Evolutionary conservation across 37 sponge, comb jelly and placozoan genomes (phyloP).

Genomic region (Dysidea cf. avara): DNA sequence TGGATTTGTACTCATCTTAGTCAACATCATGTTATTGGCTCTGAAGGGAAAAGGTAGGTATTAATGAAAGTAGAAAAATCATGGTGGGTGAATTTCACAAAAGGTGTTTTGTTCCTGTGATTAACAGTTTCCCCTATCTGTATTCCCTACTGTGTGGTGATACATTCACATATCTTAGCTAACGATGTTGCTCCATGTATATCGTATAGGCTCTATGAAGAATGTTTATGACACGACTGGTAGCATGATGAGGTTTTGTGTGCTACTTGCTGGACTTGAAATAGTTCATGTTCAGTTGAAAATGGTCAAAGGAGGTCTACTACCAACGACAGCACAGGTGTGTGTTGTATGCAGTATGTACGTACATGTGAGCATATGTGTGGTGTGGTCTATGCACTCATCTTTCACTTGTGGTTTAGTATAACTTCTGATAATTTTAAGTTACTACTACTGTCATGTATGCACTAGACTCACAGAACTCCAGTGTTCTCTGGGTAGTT

Average conservation of each 20-base stretch:
- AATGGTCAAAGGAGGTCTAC: slow-evolving; percentile 56
- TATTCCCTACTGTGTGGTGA: too few relatives aligned
- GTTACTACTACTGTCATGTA: too few relatives aligned
- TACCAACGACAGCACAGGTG: slow-evolving; percentile 69
- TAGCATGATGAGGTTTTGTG: slow-evolving; percentile 49
- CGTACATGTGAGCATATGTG: not conserved
- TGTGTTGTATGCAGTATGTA: not conserved
- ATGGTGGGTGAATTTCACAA: too few relatives aligned
- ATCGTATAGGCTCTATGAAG: slow-evolving; percentile 7
- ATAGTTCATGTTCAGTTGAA: slow-evolving; percentile 58
- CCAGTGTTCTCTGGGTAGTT: too few relatives aligned
- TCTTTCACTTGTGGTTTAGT: too few relatives aligned
- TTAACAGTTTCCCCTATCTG: too few relatives aligned
- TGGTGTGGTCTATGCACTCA: too few relatives aligned
- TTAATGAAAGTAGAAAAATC: not conserved
- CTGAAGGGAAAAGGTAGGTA: slow-evolving; percentile 38
- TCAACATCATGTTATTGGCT: slow-evolving; percentile 24
- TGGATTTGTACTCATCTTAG: slow-evolving; percentile 49
- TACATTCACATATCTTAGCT: not conserved
- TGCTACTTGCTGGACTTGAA: slow-evolving; percentile 60
- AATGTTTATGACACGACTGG: slow-evolving; percentile 56
- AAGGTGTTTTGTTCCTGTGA: too few relatives aligned
- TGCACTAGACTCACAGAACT: too few relatives aligned
- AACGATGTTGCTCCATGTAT: not conserved
- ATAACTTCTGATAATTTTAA: too few relatives aligned